A percentile compares a stretch with the other conserved stretches of the same genome.
These are phyloP conservation scores for Sitta europaea DNA, from an alignment of 2,113 vertebrate species.

Conservation along the genomic window DNA sequence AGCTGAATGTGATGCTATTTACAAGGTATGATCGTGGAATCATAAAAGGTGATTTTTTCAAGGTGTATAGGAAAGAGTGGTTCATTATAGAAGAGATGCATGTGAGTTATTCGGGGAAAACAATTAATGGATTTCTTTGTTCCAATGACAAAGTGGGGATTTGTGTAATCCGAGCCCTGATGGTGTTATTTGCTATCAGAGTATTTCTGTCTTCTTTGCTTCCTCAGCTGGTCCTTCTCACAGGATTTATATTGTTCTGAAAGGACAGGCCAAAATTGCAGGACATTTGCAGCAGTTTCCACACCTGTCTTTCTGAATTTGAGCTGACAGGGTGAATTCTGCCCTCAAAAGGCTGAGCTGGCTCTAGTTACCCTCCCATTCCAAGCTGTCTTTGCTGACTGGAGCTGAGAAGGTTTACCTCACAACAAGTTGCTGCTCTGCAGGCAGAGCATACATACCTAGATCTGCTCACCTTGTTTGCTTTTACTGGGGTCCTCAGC, in stretches of 20 bases:
- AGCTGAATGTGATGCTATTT: not conserved
- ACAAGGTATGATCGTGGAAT: not conserved
- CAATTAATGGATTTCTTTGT: not conserved
- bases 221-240: not conserved
- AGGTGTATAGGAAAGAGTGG: not conserved
- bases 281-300: not conserved
- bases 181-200: not conserved
- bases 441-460: not conserved
- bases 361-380: not conserved
- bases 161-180: not conserved
- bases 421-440: not conserved
- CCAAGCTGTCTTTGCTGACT: not conserved
- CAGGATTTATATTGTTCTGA: not conserved
- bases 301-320: not conserved
- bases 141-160: not conserved
- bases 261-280: not conserved
- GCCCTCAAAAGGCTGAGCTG: not conserved
- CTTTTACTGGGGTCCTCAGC: not conserved
- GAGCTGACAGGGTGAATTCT: not conserved
- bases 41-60: not conserved
- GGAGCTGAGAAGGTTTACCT: not conserved
- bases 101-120: not conserved
- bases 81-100: not conserved
- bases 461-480: not conserved
- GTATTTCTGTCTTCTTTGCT: not conserved